Evolutionary conservation across 2,888 invertebrate species (phyloP), one percentile per base, ranked within the genome.

Genomic region (Papilio elwesi): DNA sequence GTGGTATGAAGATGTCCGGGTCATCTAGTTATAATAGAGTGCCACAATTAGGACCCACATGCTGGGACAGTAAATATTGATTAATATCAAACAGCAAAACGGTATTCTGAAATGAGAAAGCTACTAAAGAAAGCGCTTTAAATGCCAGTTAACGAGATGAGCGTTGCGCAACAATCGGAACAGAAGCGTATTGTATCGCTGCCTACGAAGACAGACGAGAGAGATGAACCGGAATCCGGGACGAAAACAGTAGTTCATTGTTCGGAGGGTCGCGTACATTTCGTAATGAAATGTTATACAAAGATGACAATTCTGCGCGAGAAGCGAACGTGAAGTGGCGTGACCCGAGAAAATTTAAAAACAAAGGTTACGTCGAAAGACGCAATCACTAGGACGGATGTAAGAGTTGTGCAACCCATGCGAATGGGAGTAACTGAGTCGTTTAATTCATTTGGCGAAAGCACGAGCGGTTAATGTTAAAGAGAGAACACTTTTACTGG

Each of bases 161-260:
- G 82, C 81, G 80, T 83, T 82, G 79, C 78, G 80, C 80, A 86
- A 89, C 87, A 88, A 87, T 87, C 83, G 83, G 77, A 77, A 87
- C 85, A 86, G 83, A 83, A 81, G 78, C 73, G 83, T 87, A 87
- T 90, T 90, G 90, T 91, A 86, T 87, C 85, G 85, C 84, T 81
- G 81, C 81, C 82, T 86, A 79, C 80, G 82, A 84, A 82, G 86
- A 89, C 85, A 87, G 86, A 83, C 83, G 26, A 26, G 26, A n/a
- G 78, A 84, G 80, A 83, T 81, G 82, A 81, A 79, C 81, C 83
- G 82, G 80, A 89, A 85, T 82, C 81, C 81, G 85, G 84, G 83
- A 86, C 88, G 86, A 84, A 81, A 83, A 81, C 74, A 66, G 53
- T 77, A 51, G 49, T 26, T 84, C 83, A 90, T 90, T 90, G 91